Evolutionary conservation across 2,113 vertebrate species (phyloP).

Genomic region (Leucoraja erinaceus): DNA sequence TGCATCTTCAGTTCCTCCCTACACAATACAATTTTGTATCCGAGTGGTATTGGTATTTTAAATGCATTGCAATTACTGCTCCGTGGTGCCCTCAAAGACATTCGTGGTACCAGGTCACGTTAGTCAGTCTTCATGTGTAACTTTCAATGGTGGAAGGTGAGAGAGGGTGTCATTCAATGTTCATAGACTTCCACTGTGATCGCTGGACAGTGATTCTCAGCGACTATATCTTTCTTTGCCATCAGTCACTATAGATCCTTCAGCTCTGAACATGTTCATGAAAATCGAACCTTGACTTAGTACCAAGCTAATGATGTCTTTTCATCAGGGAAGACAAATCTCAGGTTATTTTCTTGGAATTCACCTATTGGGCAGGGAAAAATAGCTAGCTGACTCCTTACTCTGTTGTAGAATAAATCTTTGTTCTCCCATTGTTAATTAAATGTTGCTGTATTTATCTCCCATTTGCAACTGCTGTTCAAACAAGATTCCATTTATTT

Average conservation of each 20-base stretch:
- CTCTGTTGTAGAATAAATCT: background rate
- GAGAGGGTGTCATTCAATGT: background rate
- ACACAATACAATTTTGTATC: background rate
- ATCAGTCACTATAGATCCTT: background rate
- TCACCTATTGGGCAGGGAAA: background rate
- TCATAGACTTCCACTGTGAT: background rate
- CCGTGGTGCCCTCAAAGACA: background rate
- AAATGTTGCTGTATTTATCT: background rate
- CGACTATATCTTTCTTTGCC: background rate
- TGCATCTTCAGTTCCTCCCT: no score
- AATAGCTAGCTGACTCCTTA: background rate
- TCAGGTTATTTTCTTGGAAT: background rate
- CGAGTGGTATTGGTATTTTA: no score
- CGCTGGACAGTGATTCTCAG: background rate
- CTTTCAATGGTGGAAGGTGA: background rate
- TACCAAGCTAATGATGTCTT: background rate
- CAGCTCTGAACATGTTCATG: background rate
- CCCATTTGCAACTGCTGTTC: background rate
- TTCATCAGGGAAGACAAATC: background rate
- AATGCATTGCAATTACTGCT: background rate
- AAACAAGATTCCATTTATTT: background rate
- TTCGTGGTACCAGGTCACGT: background rate
- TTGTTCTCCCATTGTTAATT: background rate
- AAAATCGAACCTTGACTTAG: background rate
- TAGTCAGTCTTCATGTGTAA: background rate